A percentile compares a stretch with the other conserved stretches of the same genome.
phyloP scores from a whole-genome alignment of 2,797 vertebrate species.

The Lepus townsendii region DNA sequence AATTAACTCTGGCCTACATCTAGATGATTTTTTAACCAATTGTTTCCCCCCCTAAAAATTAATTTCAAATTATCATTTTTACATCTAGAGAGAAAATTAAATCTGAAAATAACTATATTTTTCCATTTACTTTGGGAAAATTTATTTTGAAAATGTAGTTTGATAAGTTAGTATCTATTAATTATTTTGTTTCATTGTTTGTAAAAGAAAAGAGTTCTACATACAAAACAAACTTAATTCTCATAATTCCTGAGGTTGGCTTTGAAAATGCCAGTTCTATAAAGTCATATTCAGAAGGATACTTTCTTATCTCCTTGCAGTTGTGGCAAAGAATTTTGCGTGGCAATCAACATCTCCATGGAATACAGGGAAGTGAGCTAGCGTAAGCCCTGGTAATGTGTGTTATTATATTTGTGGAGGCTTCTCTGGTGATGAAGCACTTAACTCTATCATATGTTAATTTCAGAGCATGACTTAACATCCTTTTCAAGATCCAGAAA shows the following conservation, averaged over 20 bases:
- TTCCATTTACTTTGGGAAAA: neutral
- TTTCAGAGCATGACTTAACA: neutral
- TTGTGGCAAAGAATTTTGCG: neutral
- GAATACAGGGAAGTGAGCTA: neutral
- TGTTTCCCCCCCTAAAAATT: neutral
- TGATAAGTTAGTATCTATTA: neutral
- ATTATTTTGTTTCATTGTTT: neutral
- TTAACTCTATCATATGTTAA: neutral
- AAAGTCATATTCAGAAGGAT: neutral
- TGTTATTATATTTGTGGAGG: neutral
- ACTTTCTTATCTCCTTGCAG: neutral
- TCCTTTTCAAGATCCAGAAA: too few species aligned
- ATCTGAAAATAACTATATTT: neutral
- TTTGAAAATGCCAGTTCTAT: neutral
- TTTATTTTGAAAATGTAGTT: neutral
- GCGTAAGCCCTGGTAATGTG: neutral
- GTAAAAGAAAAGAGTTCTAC: neutral
- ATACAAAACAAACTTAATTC: neutral
- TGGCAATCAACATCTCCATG: neutral
- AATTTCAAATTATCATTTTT: constrained; percentile 8
- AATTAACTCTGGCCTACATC: neutral
- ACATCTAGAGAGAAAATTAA: neutral
- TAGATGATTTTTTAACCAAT: neutral
- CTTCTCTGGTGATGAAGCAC: neutral
- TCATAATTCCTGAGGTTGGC: neutral